Conservation (phyloP, 64 coral and sea anemone genomes). For the Porites lutea region DNA sequence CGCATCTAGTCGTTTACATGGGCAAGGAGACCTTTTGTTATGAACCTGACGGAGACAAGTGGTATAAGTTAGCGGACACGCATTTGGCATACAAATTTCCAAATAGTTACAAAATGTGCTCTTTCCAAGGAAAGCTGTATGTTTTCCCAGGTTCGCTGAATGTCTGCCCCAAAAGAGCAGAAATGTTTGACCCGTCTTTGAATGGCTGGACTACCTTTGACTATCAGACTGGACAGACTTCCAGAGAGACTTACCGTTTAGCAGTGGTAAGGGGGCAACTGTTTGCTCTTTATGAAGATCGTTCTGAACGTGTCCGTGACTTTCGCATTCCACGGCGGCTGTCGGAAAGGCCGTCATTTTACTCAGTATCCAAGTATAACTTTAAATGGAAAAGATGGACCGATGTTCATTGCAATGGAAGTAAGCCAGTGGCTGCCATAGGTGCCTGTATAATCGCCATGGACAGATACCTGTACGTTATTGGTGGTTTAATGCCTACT, state of each 20-base stretch:
- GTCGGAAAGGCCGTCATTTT: not conserved
- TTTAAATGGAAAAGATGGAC: not conserved
- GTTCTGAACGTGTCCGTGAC: no score
- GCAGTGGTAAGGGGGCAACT: not conserved
- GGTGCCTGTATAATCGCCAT: not conserved
- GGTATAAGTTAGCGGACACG: not conserved
- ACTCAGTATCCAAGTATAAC: not conserved
- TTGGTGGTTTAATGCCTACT: not conserved
- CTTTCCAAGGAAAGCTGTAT: not conserved
- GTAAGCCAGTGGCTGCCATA: not conserved
- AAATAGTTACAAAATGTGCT: not conserved
- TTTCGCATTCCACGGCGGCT: no score
- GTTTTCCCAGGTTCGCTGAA: not conserved
- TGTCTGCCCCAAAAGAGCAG: no score
- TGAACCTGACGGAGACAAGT: not conserved
- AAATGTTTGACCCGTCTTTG: not conserved
- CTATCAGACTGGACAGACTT: no score
- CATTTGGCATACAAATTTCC: not conserved
- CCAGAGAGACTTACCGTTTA: not conserved
- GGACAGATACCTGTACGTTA: slow-evolving; percentile 10
- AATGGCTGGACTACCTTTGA: not conserved
- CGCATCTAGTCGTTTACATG: not conserved
- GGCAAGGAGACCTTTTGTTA: not conserved
- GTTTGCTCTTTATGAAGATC: not conserved
- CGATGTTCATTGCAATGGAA: not conserved